These are phyloP conservation scores for Ictalurus punctatus DNA, from an alignment of 2,113 vertebrate genomes.

Conservation along the genomic window DNA sequence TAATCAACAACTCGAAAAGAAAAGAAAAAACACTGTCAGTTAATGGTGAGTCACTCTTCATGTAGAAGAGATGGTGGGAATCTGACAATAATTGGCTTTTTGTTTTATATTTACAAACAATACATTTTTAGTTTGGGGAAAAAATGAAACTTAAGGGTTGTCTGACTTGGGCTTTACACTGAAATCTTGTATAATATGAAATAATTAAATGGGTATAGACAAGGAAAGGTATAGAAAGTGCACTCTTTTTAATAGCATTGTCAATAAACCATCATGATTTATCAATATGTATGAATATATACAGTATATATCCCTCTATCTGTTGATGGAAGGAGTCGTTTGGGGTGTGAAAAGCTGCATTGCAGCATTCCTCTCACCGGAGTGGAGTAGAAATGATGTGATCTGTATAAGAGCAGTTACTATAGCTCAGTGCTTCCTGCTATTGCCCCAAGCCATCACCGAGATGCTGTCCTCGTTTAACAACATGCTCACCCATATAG, in stretches of 20 bases:
- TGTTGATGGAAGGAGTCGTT: slow-evolving; percentile 51
- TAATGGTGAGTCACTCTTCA: too few relatives aligned
- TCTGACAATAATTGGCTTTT: not conserved
- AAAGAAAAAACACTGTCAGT: too few relatives aligned
- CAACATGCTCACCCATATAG: slow-evolving; percentile 36
- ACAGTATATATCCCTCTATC: slow-evolving; percentile 16
- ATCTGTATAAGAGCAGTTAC: slow-evolving; percentile 13
- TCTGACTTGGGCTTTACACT: not conserved
- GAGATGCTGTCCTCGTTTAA: slow-evolving; percentile 30
- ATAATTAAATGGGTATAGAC: not conserved
- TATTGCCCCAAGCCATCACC: slow-evolving; percentile 4
- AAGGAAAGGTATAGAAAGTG: not conserved
- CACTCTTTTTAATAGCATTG: not conserved
- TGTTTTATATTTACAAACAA: not conserved
- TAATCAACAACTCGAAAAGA: too few relatives aligned
- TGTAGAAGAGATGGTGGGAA: too few relatives aligned
- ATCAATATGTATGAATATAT: not conserved
- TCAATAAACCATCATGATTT: not conserved
- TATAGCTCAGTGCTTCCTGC: slow-evolving; percentile 23
- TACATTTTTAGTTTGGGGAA: not conserved
- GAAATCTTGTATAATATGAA: not conserved
- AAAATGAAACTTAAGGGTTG: not conserved
- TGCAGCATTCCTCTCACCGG: slow-evolving; percentile 70
- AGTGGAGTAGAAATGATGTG: slow-evolving; percentile 39
- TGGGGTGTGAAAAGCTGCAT: slow-evolving; percentile 67